Base-by-base conservation (phyloP, 2,797 vertebrate genomes). In the Heterohyrax brucei region DNA sequence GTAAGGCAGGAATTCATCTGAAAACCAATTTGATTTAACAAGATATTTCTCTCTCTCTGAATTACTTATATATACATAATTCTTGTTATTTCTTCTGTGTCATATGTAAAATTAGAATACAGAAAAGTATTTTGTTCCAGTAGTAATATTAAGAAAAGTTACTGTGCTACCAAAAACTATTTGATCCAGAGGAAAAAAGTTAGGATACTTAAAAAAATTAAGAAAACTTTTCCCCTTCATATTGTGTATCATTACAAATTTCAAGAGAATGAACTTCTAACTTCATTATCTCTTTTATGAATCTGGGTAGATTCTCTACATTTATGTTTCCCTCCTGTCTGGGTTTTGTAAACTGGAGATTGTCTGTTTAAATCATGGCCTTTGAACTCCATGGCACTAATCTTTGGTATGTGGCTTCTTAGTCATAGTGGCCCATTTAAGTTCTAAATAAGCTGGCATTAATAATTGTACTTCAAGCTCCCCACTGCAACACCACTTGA, bases 71-170 rank as follows among this genome's bases (percentile, higher is more conserved):
- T 93, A 85, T 26, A 56, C 22, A 78, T 30, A 93, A 79, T 86
- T 93, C 39, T 12, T 92, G 75, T 53, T 26, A 95, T 95, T 89
- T 72, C 30, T 92, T 91, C 21, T 33, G 8, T 90, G 68, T 16
- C 53, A 50, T n/a, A 66, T 73, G 26, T 95, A 30, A 96, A 81
- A 94, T 75, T 77, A 92, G 95, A 93, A 89, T 93, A 50, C 5
- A 28, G 46, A 82, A 68, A 83, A 44, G 7, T 70, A 13, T 33
- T 75, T 0, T 73, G 28, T 88, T 91, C 81, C 12, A 80, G 10
- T 46, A 72, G 30, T 56, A 12, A 44, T 93, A 1, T 72, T 70
- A 70, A 75, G 64, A 80, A 28, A 84, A 89, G 66, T 86, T 79
- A 87, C 24, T 73, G 2, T 88, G 19, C 78, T 68, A n/a, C 78